Evolutionary conservation across 2,888 invertebrate genomes (phyloP), one percentile per base, ranked within the genome.

Genomic region (Catocala nupta): DNA sequence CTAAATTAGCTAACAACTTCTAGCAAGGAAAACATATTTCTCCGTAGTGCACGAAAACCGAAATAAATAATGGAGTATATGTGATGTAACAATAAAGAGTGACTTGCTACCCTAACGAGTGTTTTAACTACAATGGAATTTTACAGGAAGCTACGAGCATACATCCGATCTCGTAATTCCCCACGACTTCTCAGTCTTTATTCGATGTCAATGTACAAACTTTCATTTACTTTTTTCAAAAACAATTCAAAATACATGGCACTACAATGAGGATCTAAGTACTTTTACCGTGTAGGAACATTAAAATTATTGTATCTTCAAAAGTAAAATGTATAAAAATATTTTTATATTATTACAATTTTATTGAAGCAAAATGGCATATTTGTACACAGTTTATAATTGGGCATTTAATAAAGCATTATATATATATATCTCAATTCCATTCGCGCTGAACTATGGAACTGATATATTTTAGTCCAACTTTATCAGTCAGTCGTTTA

Each of bases 161-260:
- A n/a, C n/a, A n/a, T n/a, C n/a, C n/a, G n/a, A n/a, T n/a, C n/a
- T n/a, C n/a, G 65, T 67, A 68, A 58, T 65, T 70, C 73, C 71
- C 70, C 67, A 75, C 68, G 88, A 88, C 89, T 84, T 70, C 69
- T 91, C 91, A 92, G 92, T 91, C 92, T 92, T 90, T 76, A 82
- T 87, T 92, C 92, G 90, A 91, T 92, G 91, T 89, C 74, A 81
- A 62, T 81, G 81, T 81, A 84, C 68, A 81, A 69, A 69, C 60
- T 61, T 65, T 62, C 16, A 16, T 2, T 1, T 25, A 3, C 4
- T 58, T 60, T 39, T 58, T 60, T 68, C 44, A 65, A 70, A 63
- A 75, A 72, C 77, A 81, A 71, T 81, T 73, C 59, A 82, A 83
- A 86, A 88, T 75, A 83, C 82, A 91, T 93, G 92, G 93, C 93